phyloP scores from a whole-genome alignment of 2,888 invertebrate species.

The Platycnemis pennipes region DNA sequence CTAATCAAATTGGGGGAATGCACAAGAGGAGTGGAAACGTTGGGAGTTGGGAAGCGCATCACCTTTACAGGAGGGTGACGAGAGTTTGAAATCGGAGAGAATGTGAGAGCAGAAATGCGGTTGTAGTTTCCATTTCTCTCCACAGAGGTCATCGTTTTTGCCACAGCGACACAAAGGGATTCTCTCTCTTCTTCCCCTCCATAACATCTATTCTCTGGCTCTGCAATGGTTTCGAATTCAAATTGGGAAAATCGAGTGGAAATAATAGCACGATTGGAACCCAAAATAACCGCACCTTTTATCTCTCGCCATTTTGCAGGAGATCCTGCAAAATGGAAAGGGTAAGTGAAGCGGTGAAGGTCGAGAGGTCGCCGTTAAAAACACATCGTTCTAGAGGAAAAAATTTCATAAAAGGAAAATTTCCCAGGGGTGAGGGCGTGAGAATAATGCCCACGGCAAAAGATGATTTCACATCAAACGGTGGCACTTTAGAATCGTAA shows the following conservation, averaged over 20 bases:
- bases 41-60: too few species aligned
- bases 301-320: background rate
- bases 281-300: background rate
- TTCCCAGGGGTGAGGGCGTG: background rate
- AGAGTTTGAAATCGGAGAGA: background rate
- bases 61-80: too few species aligned
- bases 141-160: background rate
- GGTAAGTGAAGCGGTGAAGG: background rate
- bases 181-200: background rate
- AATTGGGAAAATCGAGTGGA: conserved; percentile 18
- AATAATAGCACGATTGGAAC: background rate
- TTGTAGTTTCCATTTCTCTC: background rate
- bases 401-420: background rate
- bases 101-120: background rate
- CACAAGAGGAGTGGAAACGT: too few species aligned
- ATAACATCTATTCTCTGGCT: background rate
- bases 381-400: background rate
- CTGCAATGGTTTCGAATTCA: background rate
- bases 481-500: background rate
- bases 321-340: background rate
- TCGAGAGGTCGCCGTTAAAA: background rate
- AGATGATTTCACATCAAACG: background rate
- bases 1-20: too few species aligned
- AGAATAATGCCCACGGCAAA: background rate
- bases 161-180: background rate